A percentile compares a stretch with the other conserved stretches of the same genome.
Evolutionary conservation across 2,113 vertebrate species (phyloP).

Genomic region (Myrmecophaga tridactyla): DNA sequence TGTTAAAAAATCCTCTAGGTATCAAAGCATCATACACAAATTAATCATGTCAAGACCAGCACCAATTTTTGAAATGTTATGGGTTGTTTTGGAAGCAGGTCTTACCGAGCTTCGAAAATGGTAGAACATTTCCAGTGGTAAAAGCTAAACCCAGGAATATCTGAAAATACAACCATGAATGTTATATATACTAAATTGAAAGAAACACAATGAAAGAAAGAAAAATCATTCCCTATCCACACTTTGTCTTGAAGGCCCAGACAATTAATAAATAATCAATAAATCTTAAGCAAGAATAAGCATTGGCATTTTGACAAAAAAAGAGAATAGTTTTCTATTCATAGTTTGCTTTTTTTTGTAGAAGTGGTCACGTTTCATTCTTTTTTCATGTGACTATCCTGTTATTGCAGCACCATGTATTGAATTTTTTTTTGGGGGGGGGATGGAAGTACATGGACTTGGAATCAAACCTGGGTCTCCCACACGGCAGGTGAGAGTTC

Average conservation of each 20-base stretch:
- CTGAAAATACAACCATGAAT: constrained; percentile 3
- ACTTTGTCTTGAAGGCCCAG: not conserved
- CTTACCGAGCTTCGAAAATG: constrained; percentile 33
- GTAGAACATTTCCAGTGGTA: not conserved
- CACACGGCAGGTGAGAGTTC: too few species aligned
- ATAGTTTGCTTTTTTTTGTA: too few species aligned
- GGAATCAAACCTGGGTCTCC: too few species aligned
- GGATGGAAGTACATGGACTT: too few species aligned
- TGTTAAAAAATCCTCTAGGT: not conserved
- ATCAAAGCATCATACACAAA: not conserved
- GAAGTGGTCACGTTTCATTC: too few species aligned
- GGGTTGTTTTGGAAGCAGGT: not conserved
- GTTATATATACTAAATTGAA: not conserved
- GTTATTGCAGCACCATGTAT: too few species aligned
- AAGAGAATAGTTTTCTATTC: too few species aligned
- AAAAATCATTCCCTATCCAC: not conserved
- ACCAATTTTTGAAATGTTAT: constrained; percentile 23
- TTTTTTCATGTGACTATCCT: too few species aligned
- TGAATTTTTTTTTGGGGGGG: too few species aligned
- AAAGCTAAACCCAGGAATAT: not conserved
- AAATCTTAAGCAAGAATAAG: constrained; percentile 10
- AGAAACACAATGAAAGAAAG: not conserved
- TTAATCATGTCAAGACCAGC: not conserved
- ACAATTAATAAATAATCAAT: not conserved
- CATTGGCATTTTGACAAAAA: constrained; percentile 23